Percentiles rank a stretch among this genome's conserved stretches.
Conservation (phyloP, 2,113 vertebrate species). For the Urocitellus parryii region DNA sequence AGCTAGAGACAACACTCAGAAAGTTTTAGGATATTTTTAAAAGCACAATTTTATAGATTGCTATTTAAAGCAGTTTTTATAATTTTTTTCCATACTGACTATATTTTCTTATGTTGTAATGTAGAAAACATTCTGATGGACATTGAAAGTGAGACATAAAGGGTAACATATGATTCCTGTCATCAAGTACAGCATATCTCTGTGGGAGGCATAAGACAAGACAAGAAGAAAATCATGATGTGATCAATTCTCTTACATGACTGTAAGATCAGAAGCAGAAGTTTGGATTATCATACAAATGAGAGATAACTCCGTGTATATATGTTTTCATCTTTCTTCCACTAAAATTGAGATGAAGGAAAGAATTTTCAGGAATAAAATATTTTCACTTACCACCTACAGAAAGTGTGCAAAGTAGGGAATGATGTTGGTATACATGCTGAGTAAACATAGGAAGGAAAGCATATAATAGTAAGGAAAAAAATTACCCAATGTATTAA, state of each 20-base stretch:
- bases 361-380: conserved; percentile 7
- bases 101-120: not conserved
- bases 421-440: not conserved
- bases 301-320: not conserved
- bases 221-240: not conserved
- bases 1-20: not conserved
- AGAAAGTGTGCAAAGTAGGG: not conserved
- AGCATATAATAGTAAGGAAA: not conserved
- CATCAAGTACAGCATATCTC: not conserved
- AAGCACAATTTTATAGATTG: not conserved
- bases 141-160: not conserved
- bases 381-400: not conserved
- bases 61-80: conserved; percentile 4
- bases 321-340: not conserved
- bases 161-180: not conserved
- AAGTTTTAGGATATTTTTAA: not conserved
- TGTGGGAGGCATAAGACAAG: not conserved
- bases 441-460: not conserved
- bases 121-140: not conserved
- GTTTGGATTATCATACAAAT: not conserved
- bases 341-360: not conserved
- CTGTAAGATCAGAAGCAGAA: not conserved
- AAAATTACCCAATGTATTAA: not conserved
- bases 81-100: not conserved
- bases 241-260: not conserved